Evolutionary conservation across 2,888 invertebrate species (phyloP).

Genomic region (Scaptomyza tumidula): DNA sequence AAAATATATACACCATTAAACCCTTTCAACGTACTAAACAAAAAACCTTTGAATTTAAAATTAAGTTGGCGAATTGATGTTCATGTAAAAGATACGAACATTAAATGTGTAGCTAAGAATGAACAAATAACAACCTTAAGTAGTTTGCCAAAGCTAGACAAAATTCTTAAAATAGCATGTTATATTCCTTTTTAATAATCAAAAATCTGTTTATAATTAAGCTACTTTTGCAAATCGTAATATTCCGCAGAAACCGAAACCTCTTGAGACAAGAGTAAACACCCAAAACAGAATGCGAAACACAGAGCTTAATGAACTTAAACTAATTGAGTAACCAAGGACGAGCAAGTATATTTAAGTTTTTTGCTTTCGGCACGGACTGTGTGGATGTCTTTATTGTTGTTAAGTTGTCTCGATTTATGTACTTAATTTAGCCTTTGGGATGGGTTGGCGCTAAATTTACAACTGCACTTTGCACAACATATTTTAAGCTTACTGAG

Average conservation of each 20-base stretch:
- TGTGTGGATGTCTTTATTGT: too few relatives aligned
- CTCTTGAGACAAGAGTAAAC: slow-evolving; percentile 16
- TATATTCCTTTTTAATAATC: neutral
- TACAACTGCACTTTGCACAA: slow-evolving; percentile 52
- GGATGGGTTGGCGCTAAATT: neutral
- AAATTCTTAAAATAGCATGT: neutral
- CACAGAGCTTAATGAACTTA: slow-evolving; percentile 42
- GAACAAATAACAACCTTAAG: neutral
- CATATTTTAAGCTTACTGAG: slow-evolving; percentile 46
- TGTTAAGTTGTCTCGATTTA: slow-evolving; percentile 58
- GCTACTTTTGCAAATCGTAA: neutral
- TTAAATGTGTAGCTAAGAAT: too few relatives aligned
- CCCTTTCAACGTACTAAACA: too few relatives aligned
- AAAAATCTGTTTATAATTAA: neutral
- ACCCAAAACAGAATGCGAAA: slow-evolving; percentile 9
- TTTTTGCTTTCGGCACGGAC: too few relatives aligned
- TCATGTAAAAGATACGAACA: too few relatives aligned
- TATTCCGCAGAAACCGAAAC: neutral
- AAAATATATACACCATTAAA: too few relatives aligned
- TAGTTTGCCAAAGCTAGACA: neutral
- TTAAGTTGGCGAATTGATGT: too few relatives aligned
- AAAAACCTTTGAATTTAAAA: too few relatives aligned
- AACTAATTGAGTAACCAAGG: slow-evolving; percentile 24
- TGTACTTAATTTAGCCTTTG: slow-evolving; percentile 41
- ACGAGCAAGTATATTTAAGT: neutral